These are phyloP conservation scores for Rhinoderma darwinii DNA, from an alignment of 2,113 vertebrate species.

Conservation along the genomic window DNA sequence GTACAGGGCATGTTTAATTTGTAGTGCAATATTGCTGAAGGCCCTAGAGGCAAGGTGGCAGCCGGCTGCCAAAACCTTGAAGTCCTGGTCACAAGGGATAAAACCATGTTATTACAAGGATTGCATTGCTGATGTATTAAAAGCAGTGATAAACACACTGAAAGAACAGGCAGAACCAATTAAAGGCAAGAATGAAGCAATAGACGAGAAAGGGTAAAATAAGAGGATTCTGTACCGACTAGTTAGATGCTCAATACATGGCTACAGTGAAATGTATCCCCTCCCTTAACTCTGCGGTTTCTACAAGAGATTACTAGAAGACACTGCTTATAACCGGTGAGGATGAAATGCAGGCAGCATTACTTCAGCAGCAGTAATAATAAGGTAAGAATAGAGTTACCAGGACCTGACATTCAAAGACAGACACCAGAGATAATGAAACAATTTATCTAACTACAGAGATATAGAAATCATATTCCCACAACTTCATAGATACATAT, in stretches of 20 bases:
- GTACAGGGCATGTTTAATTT: constrained; percentile 47
- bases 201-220: background rate
- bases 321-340: constrained; percentile 28
- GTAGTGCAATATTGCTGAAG: background rate
- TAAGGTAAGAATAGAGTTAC: background rate
- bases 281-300: constrained; percentile 37
- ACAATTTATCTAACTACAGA: background rate
- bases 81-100: constrained; percentile 37
- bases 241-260: background rate
- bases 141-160: constrained; percentile 11
- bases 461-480: background rate
- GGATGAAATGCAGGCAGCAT: constrained; percentile 23
- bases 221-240: background rate
- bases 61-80: constrained; percentile 45
- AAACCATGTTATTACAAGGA: constrained; percentile 34
- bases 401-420: background rate
- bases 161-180: background rate
- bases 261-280: constrained; percentile 36
- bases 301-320: constrained; percentile 42
- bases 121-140: constrained; percentile 4
- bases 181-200: background rate
- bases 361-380: constrained; percentile 14
- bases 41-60: constrained; percentile 28
- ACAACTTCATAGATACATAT: background rate
- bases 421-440: background rate